phyloP scores from a whole-genome alignment of 2,797 vertebrate genomes.

The Labeo calbasu region DNA sequence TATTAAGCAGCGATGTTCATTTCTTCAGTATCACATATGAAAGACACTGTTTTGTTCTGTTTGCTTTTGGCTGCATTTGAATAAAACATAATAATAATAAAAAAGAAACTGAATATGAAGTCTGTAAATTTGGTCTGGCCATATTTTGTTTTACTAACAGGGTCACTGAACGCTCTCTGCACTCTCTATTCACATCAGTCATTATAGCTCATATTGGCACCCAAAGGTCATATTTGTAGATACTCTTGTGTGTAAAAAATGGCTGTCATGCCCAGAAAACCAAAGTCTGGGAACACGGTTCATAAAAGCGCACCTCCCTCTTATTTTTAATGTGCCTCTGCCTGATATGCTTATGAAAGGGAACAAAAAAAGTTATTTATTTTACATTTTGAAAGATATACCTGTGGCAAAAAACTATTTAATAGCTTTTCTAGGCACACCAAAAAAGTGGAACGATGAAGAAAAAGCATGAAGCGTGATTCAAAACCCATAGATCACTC shows the following conservation, averaged over 20 bases:
- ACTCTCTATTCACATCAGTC: conserved; percentile 37
- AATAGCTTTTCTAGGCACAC: conserved; percentile 26
- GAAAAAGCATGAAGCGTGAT: background rate
- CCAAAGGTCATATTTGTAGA: conserved; percentile 52
- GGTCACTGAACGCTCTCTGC: conserved; percentile 31
- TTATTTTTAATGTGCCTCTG: conserved; percentile 43
- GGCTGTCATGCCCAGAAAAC: conserved; percentile 29
- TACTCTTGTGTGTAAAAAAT: conserved; percentile 52
- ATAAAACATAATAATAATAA: background rate
- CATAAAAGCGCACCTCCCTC: conserved; percentile 15
- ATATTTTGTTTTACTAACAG: conserved; percentile 30
- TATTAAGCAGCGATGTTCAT: background rate
- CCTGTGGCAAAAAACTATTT: conserved; percentile 37
- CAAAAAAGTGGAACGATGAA: background rate
- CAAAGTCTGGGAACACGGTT: background rate
- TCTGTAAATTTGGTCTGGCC: conserved; percentile 15
- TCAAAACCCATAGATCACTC: background rate
- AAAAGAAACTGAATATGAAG: background rate
- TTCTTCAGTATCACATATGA: background rate
- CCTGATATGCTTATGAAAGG: conserved; percentile 38
- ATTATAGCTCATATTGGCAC: conserved; percentile 42
- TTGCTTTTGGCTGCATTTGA: conserved; percentile 1
- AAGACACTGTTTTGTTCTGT: conserved; percentile 11
- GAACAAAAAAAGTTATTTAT: conserved; percentile 30
- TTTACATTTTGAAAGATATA: conserved; percentile 45